phyloP scores from a whole-genome alignment of 1,140 invertebrate genomes.

The Aphelinus certus region DNA sequence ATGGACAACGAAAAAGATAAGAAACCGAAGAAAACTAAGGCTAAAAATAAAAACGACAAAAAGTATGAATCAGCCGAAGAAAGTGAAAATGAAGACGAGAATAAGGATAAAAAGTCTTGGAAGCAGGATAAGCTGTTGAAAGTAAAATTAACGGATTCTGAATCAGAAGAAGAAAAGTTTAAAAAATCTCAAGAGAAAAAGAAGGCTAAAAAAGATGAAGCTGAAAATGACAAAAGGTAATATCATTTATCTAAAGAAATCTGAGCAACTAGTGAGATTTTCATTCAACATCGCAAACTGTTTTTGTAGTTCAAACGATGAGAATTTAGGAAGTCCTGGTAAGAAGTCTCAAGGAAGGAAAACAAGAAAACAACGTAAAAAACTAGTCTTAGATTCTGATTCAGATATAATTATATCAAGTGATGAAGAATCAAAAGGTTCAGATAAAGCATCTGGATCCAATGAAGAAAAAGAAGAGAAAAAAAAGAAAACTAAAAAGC shows the following conservation, averaged over 20 bases:
- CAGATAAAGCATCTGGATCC: conserved; percentile 28
- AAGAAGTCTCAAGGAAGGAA: conserved; percentile 37
- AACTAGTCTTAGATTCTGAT: conserved; percentile 54
- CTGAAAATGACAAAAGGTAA: conserved; percentile 45
- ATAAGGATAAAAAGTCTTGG: conserved; percentile 50
- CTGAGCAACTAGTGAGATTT: too few species aligned
- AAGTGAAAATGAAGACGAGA: conserved; percentile 29
- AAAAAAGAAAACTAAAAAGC: conserved; percentile 45
- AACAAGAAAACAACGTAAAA: conserved; percentile 33
- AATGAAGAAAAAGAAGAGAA: conserved; percentile 38
- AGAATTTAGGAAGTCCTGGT: neutral
- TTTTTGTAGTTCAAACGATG: too few species aligned
- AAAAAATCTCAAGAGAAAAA: conserved; percentile 44
- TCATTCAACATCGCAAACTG: too few species aligned
- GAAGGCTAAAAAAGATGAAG: conserved; percentile 41
- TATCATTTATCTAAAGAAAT: neutral
- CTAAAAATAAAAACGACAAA: conserved; percentile 3
- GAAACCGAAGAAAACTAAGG: conserved; percentile 20
- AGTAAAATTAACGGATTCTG: conserved; percentile 52
- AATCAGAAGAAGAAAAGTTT: conserved; percentile 51
- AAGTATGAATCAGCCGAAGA: conserved; percentile 34
- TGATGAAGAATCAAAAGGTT: conserved; percentile 40
- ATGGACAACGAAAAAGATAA: conserved; percentile 13
- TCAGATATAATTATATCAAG: conserved; percentile 49
- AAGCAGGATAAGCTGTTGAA: conserved; percentile 54